Evolutionary conservation across 2,888 invertebrate genomes (phyloP), one percentile per base, ranked within the genome.

Genomic region (Eristalis pertinax): DNA sequence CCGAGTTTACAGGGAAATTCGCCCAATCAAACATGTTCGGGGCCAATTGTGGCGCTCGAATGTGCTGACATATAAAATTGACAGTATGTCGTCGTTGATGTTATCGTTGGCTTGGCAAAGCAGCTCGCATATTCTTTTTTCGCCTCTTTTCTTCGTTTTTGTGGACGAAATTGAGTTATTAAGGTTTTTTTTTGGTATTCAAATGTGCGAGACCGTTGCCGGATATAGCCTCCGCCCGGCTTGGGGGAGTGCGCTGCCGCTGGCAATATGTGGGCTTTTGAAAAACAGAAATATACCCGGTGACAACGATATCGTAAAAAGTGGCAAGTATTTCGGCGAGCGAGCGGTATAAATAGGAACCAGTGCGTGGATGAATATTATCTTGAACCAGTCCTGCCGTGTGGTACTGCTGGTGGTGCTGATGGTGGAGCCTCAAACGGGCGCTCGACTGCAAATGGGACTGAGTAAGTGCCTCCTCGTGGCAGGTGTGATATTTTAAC

Each of bases 31-130:
- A 77, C 69, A 69, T 63, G 32, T 38, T 69, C 69, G 0, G 26
- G 43, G n/a, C 15, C 35, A 69, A 77, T 69, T 74, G 74, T 74
- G 65, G 50, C 35, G 64, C 64, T 64, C 24, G 35, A 65, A 74
- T 63, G 35, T 77, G 63, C 69, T 69, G 77, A 32, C 26, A 77
- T 24, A 77, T 77, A 69, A 77, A 77, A 77, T 69, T 65, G 64
- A 64, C 64, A 65, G 56, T 64, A 56, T 73, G 41, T 24, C 60
- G 26, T 24, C 26, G 60, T 24, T 13, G 24, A 11, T 26, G 60
- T 26, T 60, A 43, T 43, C 43, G 43, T n/a, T 43, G 43, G 43
- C 43, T 4, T 43, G 7, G n/a, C 43, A 7, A 8, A 8, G 19
- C n/a, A 8, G 19, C n/a, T 50, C n/a, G n/a, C 15, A 43, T n/a